A percentile compares a stretch with the other conserved stretches of the same genome.
phyloP scores from a whole-genome alignment of 2,888 invertebrate species.

The Amiota minor region DNA sequence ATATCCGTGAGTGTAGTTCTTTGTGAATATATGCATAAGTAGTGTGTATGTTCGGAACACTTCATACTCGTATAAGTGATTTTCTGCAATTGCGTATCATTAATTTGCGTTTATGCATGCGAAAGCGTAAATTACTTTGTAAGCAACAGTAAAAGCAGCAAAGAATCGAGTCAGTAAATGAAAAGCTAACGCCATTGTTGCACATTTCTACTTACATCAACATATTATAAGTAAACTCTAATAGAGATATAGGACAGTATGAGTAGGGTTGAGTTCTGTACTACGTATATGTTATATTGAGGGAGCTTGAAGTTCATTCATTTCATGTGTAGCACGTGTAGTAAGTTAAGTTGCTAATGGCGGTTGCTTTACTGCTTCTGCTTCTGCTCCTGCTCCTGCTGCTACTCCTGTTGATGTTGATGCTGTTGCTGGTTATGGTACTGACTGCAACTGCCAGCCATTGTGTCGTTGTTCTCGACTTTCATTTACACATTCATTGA shows the following conservation, averaged over 20 bases:
- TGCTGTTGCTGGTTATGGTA: background rate
- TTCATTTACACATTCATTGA: slow-evolving; percentile 49
- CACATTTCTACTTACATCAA: too few species aligned
- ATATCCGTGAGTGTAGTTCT: too few species aligned
- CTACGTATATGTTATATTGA: too few species aligned
- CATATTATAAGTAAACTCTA: too few species aligned
- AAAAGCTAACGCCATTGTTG: too few species aligned
- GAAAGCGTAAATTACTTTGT: slow-evolving; percentile 59
- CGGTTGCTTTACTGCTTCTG: slow-evolving; percentile 44
- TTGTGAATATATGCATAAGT: too few species aligned
- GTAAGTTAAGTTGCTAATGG: too few species aligned
- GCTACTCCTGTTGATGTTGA: background rate
- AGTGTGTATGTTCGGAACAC: too few species aligned
- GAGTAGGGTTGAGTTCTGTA: too few species aligned
- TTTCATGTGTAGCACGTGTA: too few species aligned
- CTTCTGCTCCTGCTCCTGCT: slow-evolving; percentile 41
- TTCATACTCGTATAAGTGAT: background rate
- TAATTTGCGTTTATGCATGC: slow-evolving; percentile 63
- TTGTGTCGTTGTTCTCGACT: background rate
- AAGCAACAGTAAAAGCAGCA: slow-evolving; percentile 48
- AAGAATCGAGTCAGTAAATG: background rate
- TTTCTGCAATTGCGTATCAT: slow-evolving; percentile 68
- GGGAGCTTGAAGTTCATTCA: too few species aligned
- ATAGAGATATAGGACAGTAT: too few species aligned
- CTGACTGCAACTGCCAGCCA: background rate